Percentiles rank a stretch among this genome's conserved stretches.
Evolutionary conservation across 2,888 invertebrate species (phyloP).

Genomic region (Timandra comae): DNA sequence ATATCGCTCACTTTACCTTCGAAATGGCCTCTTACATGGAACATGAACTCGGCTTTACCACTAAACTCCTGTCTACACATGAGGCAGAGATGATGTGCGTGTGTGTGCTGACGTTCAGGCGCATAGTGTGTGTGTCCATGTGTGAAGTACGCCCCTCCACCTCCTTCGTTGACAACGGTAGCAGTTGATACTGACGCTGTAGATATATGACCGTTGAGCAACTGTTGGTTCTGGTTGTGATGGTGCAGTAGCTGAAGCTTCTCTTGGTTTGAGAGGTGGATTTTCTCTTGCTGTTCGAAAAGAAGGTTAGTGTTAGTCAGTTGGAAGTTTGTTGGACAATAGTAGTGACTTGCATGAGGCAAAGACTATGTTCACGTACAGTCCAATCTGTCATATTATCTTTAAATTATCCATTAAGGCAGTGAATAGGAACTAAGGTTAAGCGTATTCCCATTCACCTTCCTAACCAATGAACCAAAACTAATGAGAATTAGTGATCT

Average conservation of each 20-base stretch:
- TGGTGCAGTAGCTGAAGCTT: constrained; percentile 66
- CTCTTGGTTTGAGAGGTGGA: constrained; percentile 68
- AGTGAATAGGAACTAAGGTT: too few species aligned
- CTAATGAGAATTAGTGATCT: too few species aligned
- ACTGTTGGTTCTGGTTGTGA: constrained; percentile 70
- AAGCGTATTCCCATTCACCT: too few species aligned
- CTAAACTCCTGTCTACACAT: constrained; percentile 82
- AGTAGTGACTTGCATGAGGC: too few species aligned
- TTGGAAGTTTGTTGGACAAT: too few species aligned
- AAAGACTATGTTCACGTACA: too few species aligned
- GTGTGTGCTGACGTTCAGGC: constrained; percentile 64
- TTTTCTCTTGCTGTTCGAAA: constrained; percentile 67
- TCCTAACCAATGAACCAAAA: too few species aligned
- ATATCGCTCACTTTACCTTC: constrained; percentile 75
- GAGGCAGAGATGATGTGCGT: constrained; percentile 76
- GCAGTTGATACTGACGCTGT: constrained; percentile 62
- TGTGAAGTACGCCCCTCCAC: constrained; percentile 60
- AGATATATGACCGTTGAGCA: constrained; percentile 63
- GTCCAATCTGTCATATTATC: too few species aligned
- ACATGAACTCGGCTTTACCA: constrained; percentile 82
- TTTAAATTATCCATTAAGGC: too few species aligned
- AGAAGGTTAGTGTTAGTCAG: not conserved
- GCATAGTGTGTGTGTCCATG: constrained; percentile 69
- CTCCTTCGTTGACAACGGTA: constrained; percentile 61
- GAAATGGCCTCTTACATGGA: constrained; percentile 81